Evolutionary conservation across 1,140 invertebrate genomes (phyloP), one percentile per base, ranked within the genome.

Genomic region (Coptotermes formosanus): DNA sequence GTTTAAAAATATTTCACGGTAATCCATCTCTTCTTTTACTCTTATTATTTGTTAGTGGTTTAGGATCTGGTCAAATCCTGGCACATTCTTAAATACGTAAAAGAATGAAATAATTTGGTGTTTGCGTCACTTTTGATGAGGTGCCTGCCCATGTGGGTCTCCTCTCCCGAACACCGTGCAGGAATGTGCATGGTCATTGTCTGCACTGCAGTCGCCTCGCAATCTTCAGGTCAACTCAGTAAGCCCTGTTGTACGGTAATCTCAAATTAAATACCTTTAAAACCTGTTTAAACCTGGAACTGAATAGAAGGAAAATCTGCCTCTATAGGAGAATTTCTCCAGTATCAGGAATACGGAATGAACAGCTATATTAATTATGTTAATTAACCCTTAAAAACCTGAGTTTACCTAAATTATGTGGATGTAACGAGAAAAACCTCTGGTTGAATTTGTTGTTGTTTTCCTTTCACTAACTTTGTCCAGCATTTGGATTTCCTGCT

Each of bases 41-140:
- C 1, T 7, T 64, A 6, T 75, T 25, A 75, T 30, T 75, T 75
- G 4, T 12, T 30, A 2, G 6, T 30, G 64, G n/a, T 6, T 75
- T 75, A 75, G n/a, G 25, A 75, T 75, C 64, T 75, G 0, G 64
- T 2, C 64, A 75, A 30, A 75, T 75, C 64, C 14, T 75, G 64
- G n/a, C 25, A 75, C 25, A 16, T 75, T 30, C 64, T 75, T 16
- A 6, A n/a, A 30, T 8, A 75, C 14, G 21, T 19, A 59, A 30
- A 75, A 75, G n/a, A 75, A 75, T 8, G 25, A 75, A 75, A 75
- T 75, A 75, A 75, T 75, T 75, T n/a, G 64, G 64, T 75, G 64
- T 75, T 75, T 75, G 64, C 64, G 64, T 75, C 64, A 16, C 64
- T 75, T 75, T n/a, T 14, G n/a, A 75, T 75, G 64, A 75, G n/a